Evolutionary conservation across 2,888 invertebrate genomes (phyloP).

Genomic region (Cryptocephalus primarius): DNA sequence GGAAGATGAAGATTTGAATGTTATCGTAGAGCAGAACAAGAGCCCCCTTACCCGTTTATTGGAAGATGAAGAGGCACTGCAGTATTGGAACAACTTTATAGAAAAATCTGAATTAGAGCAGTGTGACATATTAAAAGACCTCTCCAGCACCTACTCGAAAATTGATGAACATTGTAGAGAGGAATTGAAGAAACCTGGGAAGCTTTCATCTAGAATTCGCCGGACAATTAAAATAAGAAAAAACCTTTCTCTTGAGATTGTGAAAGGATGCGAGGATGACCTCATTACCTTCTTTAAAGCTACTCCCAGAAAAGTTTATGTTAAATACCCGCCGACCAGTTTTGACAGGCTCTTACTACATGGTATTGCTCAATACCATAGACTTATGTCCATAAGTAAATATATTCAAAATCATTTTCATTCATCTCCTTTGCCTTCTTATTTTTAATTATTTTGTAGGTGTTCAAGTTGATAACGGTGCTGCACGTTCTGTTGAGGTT

Average conservation of each 20-base stretch:
- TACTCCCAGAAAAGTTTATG: constrained; percentile 19
- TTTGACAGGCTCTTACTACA: constrained; percentile 29
- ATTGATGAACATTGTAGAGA: too few relatives aligned
- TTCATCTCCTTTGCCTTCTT: too few relatives aligned
- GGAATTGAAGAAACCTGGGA: constrained; percentile 10
- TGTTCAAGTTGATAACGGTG: constrained; percentile 8
- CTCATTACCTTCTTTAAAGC: constrained; percentile 23
- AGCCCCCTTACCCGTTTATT: constrained; percentile 24
- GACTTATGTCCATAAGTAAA: constrained; percentile 26
- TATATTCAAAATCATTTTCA: not conserved
- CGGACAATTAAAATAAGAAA: constrained; percentile 26
- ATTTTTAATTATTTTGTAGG: constrained; percentile 10
- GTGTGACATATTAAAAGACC: constrained; percentile 13
- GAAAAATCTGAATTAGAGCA: constrained; percentile 29
- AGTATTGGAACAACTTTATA: constrained; percentile 27
- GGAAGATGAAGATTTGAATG: constrained; percentile 15
- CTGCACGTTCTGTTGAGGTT: constrained; percentile 15
- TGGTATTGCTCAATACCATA: constrained; percentile 30
- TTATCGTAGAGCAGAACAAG: constrained; percentile 23
- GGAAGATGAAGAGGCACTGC: constrained; percentile 22
- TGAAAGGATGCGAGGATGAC: constrained; percentile 22
- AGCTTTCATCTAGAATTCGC: constrained; percentile 25
- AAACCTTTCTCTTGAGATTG: constrained; percentile 22
- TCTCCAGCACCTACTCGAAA: constrained; percentile 11
- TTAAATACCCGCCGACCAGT: constrained; percentile 21